A percentile compares a stretch with the other conserved stretches of the same genome.
Conservation (phyloP, 1,140 invertebrate species). For the Zaprionus ghesquierei region DNA sequence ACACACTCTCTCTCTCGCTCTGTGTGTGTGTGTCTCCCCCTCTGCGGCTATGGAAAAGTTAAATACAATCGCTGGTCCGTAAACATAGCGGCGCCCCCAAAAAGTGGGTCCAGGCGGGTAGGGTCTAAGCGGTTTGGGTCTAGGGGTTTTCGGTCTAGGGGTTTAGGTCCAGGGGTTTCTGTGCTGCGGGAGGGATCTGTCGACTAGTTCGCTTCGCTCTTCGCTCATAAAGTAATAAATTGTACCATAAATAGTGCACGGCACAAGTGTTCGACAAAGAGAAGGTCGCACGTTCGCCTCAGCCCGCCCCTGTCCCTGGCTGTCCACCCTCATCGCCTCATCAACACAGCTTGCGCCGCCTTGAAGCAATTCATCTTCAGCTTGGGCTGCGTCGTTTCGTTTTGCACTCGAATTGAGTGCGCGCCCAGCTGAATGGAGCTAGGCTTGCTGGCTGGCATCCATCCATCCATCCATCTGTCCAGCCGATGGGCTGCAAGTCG, state of each 20-base stretch:
- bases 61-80: slow-evolving; percentile 77
- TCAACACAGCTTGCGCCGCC: slow-evolving; percentile 12
- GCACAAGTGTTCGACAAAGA: slow-evolving; percentile 63
- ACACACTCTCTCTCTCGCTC: background rate
- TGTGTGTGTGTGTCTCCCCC: too few relatives aligned
- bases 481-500: background rate
- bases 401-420: slow-evolving; percentile 31
- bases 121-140: background rate
- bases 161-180: background rate
- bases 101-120: background rate
- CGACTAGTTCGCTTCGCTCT: slow-evolving; percentile 56
- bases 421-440: slow-evolving; percentile 38
- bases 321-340: background rate
- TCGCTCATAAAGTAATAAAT: slow-evolving; percentile 82
- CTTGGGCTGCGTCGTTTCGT: slow-evolving; percentile 22
- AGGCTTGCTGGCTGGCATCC: background rate
- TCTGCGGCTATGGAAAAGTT: slow-evolving; percentile 43
- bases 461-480: slow-evolving; percentile 9
- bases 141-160: background rate
- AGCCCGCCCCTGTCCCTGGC: background rate
- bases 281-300: slow-evolving; percentile 10
- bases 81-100: slow-evolving; percentile 51
- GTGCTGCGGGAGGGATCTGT: background rate
- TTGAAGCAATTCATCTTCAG: slow-evolving; percentile 68
- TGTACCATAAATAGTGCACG: slow-evolving; percentile 76